Conservation (phyloP, 2,113 vertebrate genomes). For the Peucedramus taeniatus region DNA sequence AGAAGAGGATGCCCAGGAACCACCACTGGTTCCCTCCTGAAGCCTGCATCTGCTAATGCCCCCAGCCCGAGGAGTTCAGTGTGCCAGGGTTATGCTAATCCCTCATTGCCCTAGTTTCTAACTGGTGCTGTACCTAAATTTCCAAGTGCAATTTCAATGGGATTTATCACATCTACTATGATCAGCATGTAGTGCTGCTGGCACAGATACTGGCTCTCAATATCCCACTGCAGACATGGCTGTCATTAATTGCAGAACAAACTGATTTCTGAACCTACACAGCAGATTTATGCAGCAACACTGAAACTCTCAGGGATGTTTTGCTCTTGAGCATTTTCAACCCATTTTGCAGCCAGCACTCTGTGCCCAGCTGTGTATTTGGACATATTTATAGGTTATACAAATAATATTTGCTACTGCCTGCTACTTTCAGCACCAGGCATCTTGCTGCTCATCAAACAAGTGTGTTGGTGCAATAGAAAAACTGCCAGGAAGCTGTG, state of each 20-base stretch:
- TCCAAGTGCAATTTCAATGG: conserved; percentile 42
- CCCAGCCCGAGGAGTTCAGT: background rate
- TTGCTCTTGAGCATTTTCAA: background rate
- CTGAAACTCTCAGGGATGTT: background rate
- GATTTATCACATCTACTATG: conserved; percentile 36
- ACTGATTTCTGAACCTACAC: background rate
- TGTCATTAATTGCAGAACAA: conserved; percentile 18
- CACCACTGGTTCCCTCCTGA: background rate
- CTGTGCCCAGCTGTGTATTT: background rate
- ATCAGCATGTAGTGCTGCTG: conserved; percentile 9
- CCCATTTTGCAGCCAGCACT: background rate
- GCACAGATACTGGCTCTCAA: background rate
- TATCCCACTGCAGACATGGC: background rate
- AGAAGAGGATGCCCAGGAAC: background rate
- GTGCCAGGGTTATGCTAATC: conserved; percentile 30
- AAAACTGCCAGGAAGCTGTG: background rate
- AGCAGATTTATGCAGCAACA: background rate
- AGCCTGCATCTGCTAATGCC: background rate
- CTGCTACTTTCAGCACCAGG: background rate
- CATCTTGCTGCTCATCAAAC: background rate
- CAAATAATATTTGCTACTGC: background rate
- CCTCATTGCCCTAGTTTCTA: conserved; percentile 46
- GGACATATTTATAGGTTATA: background rate
- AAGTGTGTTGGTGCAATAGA: background rate
- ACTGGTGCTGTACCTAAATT: conserved; percentile 47